Base-by-base conservation (phyloP, 1,140 invertebrate species). In the Diuraphis noxia region DNA sequence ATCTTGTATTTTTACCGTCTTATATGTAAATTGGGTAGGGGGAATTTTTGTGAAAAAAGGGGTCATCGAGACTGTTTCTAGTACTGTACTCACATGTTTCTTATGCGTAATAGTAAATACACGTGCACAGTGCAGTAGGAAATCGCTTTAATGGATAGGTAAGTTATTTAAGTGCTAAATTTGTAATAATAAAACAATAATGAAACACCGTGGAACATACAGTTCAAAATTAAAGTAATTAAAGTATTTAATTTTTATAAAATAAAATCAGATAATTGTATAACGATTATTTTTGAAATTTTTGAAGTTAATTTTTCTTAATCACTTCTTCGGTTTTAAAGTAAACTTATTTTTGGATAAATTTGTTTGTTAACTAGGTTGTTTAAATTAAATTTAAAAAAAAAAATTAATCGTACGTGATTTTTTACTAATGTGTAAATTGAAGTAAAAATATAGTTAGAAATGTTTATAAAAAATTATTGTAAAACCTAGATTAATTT, bases 21-120 rank as follows among this genome's bases (percentile, higher is more conserved):
- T n/a, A 36, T 52, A 41, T 40, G 46, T 19, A 49, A 91, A 91
- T n/a, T 40, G 17, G 38, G 89, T 91, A 91, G 89, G 89, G 43
- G 89, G 82, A 82, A 25, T 91, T 91, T 91, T 91, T 91, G 81
- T 79, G 89, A 79, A 82, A 91, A 91, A 91, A 82, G 89, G 89
- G 89, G 89, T 91, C 89, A 91, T 81, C 89, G 77, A 49, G 41
- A 82, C 89, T 82, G 63, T 89, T 25, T 91, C 77, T 91, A 52
- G 43, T 81, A 52, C 10, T 79, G 77, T 36, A 79, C 89, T 52
- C 77, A 91, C 89, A 91, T 81, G 89, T 79, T 40, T 21, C 36
- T 91, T 79, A 77, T 91, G 40, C 72, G 77, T 23, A 91, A 81
- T 79, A 81, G 72, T 52, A 81, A 91, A 82, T 91, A 91, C 89